Evolutionary conservation across 1,140 invertebrate genomes (phyloP).

Genomic region (Ericerus pela): DNA sequence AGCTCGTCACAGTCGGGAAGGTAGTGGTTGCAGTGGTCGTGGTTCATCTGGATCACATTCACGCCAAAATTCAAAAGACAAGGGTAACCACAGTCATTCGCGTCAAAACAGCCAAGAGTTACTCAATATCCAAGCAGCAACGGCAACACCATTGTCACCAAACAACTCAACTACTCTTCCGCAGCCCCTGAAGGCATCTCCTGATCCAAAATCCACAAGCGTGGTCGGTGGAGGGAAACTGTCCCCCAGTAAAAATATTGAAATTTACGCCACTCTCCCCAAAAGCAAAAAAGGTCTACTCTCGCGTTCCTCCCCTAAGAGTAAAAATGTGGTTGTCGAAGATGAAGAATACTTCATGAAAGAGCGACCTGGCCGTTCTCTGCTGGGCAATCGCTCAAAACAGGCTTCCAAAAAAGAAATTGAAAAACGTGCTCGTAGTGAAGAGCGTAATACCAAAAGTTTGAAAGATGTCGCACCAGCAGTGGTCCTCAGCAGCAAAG

Average conservation of each 20-base stretch:
- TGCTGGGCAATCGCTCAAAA: conserved; percentile 40
- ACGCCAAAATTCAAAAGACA: conserved; percentile 48
- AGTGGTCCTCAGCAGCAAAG: conserved; percentile 23
- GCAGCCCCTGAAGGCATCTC: conserved; percentile 13
- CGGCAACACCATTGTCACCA: conserved; percentile 26
- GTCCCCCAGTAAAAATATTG: conserved; percentile 49
- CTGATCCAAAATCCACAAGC: conserved; percentile 7
- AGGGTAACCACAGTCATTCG: conserved; percentile 40
- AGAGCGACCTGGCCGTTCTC: conserved; percentile 46
- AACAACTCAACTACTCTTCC: conserved; percentile 10
- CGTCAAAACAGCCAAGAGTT: conserved; percentile 48
- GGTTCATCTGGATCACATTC: conserved; percentile 34
- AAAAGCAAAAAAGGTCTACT: conserved; percentile 54
- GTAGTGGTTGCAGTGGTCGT: conserved; percentile 43
- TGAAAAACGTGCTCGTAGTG: conserved; percentile 66
- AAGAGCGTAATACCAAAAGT: conserved; percentile 55
- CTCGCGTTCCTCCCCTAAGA: conserved; percentile 22
- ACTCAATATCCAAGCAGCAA: conserved; percentile 32
- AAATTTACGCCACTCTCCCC: conserved; percentile 79
- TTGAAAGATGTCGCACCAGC: conserved; percentile 24
- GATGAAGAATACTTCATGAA: conserved; percentile 51
- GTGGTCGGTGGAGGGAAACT: conserved; percentile 34
- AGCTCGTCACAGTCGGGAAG: conserved; percentile 58
- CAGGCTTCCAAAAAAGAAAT: conserved; percentile 53
- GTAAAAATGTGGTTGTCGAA: conserved; percentile 41